Evolutionary conservation across 1,140 invertebrate genomes (phyloP), one percentile per base, ranked within the genome.

Genomic region (Vollenhovia emeryi): DNA sequence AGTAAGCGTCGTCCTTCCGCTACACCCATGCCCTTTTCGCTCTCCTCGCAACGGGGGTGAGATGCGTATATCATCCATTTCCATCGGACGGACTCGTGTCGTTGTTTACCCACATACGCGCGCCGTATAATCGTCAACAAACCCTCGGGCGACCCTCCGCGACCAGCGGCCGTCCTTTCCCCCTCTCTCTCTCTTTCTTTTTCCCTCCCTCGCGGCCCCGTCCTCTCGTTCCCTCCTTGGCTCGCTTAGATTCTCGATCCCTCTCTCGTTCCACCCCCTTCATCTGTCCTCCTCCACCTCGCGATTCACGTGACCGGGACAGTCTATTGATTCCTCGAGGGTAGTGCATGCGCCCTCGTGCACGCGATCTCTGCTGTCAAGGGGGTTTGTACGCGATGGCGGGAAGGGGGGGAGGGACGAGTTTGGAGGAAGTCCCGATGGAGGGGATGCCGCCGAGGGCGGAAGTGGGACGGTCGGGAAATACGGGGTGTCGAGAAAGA

Each of bases 281-380:
- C 36, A 9, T 64, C 57, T 50, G 24, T 66, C 52, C 33, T 50
- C 52, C 74, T 82, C 68, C 50, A 74, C 24, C 80, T 76, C 62
- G 83, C 79, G 82, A 87, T 92, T 93, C 93, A 93, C 93, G 92
- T 94, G 92, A 93, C 92, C 91, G 84, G 87, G 89, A 86, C 87
- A 87, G 86, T 91, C 91, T 93, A 94, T 94, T 93, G 93, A 94
- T 94, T 92, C 86, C 90, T 90, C 89, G 83, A 75, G 85, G 88
- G 83, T 66, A 89, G 92, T 93, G 91, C 92, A 94, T 93, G 93
- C 92, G 93, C 93, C 91, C 92, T 93, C 87, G 92, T 80, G 50
- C 52, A 76, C 86, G 89, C 86, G 89, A 92, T 90, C 89, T 92
- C 88, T 91, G 86, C 86, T 91, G 75, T 85, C 82, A 91, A 85